Evolutionary conservation across 2,797 vertebrate genomes (phyloP).

Genomic region (Micropoecilia bifurca): DNA sequence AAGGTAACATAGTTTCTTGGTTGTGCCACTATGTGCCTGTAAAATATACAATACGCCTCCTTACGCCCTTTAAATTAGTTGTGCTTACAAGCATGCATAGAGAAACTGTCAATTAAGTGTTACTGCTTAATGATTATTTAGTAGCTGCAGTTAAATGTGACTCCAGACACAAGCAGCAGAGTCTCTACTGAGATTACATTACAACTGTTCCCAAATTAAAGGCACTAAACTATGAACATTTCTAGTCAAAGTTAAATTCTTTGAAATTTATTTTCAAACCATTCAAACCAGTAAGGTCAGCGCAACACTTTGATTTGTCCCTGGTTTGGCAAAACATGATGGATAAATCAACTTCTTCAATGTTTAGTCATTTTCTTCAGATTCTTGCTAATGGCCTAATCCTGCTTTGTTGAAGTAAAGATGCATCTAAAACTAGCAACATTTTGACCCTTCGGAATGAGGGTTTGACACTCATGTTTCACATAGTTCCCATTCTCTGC

Average conservation of each 20-base stretch:
- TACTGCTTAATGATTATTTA: not conserved
- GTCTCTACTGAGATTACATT: not conserved
- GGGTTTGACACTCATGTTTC: not conserved
- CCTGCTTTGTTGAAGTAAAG: not conserved
- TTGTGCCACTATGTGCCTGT: too few species aligned
- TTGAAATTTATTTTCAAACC: not conserved
- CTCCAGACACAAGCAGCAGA: not conserved
- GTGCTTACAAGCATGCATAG: not conserved
- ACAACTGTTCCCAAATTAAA: not conserved
- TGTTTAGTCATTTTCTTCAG: not conserved
- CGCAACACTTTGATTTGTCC: not conserved
- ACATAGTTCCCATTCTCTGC: not conserved
- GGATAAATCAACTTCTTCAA: not conserved
- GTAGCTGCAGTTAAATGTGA: not conserved
- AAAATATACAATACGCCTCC: too few species aligned
- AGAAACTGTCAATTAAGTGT: not conserved
- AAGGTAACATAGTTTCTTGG: too few species aligned
- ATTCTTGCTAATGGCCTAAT: not conserved
- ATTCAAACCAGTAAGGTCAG: not conserved
- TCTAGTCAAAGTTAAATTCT: not conserved
- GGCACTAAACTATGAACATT: not conserved
- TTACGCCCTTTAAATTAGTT: not conserved
- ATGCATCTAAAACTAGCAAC: not conserved
- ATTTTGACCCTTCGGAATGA: not conserved
- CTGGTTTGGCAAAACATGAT: not conserved